Evolutionary conservation across 1,140 invertebrate genomes (phyloP).

Genomic region (Idris sp.): DNA sequence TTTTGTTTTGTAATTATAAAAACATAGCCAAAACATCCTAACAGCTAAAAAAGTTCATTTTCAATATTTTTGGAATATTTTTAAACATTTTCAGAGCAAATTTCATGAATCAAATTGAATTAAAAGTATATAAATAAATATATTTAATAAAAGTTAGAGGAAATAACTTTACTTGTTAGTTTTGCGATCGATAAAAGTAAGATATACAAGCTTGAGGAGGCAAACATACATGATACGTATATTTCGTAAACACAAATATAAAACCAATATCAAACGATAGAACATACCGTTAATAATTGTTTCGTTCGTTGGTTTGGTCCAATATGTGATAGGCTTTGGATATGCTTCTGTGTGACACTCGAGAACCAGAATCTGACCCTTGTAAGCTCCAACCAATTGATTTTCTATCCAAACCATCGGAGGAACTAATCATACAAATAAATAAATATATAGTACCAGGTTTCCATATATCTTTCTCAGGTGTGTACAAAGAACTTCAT

Average conservation of each 20-base stretch:
- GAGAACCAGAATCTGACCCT: constrained; percentile 78
- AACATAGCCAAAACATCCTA: too few species aligned
- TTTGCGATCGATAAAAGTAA: constrained; percentile 2
- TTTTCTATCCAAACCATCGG: constrained; percentile 79
- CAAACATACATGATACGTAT: constrained; percentile 2
- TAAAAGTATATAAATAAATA: too few species aligned
- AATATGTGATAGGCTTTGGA: constrained; percentile 80
- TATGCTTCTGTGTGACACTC: constrained; percentile 82
- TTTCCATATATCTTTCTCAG: constrained; percentile 32
- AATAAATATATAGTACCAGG: constrained; percentile 27
- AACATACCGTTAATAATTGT: constrained; percentile 72
- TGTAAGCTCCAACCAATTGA: constrained; percentile 80
- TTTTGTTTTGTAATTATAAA: too few species aligned
- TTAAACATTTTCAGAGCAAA: too few species aligned
- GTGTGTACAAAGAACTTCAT: constrained; percentile 39
- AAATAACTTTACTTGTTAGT: neutral
- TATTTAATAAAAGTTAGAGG: too few species aligned
- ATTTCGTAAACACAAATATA: too few species aligned
- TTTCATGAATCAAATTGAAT: too few species aligned
- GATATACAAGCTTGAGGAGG: neutral
- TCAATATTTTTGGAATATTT: too few species aligned
- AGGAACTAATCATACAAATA: constrained; percentile 75
- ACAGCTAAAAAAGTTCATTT: too few species aligned
- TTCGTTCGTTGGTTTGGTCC: constrained; percentile 77
- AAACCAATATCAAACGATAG: neutral